phyloP scores from a whole-genome alignment of 2,888 invertebrate species.

The Glaucopsyche alexis region DNA sequence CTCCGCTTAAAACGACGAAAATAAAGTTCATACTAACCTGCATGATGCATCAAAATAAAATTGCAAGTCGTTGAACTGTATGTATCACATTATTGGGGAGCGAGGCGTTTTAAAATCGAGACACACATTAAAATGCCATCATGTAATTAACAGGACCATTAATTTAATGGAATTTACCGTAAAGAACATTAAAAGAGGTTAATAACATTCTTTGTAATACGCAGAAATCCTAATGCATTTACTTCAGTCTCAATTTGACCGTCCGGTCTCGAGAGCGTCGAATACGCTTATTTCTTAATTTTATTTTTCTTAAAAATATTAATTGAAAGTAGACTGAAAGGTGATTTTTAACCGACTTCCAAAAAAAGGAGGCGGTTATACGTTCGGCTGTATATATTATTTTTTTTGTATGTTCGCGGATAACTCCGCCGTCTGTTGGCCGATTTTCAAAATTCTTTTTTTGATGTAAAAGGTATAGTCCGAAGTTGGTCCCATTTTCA shows the following conservation, averaged over 20 bases:
- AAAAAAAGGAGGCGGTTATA: too few relatives aligned
- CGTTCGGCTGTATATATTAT: too few relatives aligned
- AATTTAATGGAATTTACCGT: constrained; percentile 11
- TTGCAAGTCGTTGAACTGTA: constrained; percentile 8
- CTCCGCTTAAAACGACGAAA: background rate
- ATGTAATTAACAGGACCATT: constrained; percentile 16
- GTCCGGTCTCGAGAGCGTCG: background rate
- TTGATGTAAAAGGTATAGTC: too few relatives aligned
- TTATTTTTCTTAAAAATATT: background rate
- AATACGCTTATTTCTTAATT: background rate
- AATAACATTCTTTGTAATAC: background rate
- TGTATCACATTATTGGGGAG: background rate
- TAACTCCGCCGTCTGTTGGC: too few relatives aligned
- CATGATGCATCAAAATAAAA: constrained; percentile 6
- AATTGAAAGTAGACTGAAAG: too few relatives aligned
- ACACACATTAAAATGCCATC: background rate
- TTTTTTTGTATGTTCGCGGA: too few relatives aligned
- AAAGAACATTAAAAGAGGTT: constrained; percentile 18
- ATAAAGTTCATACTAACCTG: background rate
- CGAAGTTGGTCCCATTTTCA: too few relatives aligned
- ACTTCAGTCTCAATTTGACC: background rate
- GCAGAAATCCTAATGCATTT: background rate
- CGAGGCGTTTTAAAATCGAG: background rate
- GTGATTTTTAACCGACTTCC: too few relatives aligned
- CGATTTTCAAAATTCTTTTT: too few relatives aligned